Conservation (phyloP, 2,888 invertebrate genomes). For the Panzeria rudis region DNA sequence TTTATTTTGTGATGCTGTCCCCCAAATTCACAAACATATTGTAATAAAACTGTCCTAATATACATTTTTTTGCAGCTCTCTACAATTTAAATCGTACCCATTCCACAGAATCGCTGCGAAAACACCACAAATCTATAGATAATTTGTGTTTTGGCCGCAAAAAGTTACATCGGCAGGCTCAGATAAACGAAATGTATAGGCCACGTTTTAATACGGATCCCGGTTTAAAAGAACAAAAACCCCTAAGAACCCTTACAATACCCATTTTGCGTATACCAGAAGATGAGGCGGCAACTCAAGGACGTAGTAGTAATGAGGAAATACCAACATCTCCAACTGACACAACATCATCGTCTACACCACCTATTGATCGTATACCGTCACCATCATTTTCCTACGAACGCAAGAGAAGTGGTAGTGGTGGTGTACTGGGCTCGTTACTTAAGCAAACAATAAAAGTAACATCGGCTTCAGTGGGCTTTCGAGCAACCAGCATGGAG, state of each 20-base stretch:
- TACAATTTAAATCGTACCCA: conserved; percentile 42
- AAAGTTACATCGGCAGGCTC: conserved; percentile 72
- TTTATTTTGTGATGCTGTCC: no score
- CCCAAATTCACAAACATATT: no score
- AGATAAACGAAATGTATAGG: conserved; percentile 74
- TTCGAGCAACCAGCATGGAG: conserved; percentile 74
- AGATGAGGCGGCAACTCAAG: conserved; percentile 17
- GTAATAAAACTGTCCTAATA: neutral
- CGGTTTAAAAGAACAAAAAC: conserved; percentile 20
- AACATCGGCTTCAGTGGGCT: conserved; percentile 77
- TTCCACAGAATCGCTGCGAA: conserved; percentile 52
- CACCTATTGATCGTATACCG: conserved; percentile 9
- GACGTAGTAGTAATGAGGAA: neutral
- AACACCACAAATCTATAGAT: conserved; percentile 71
- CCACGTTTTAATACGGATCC: conserved; percentile 78
- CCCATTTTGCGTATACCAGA: conserved; percentile 70
- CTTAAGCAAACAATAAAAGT: conserved; percentile 78
- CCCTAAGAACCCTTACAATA: conserved; percentile 48
- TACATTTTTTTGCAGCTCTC: conserved; percentile 52
- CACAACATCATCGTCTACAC: conserved; percentile 16
- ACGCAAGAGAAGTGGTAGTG: conserved; percentile 35
- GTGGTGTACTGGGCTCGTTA: conserved; percentile 75
- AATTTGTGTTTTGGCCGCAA: conserved; percentile 72
- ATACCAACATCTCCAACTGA: neutral
- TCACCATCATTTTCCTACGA: conserved; percentile 22